Base-by-base conservation (phyloP, 64 coral and sea anemone genomes). In the Pachyseris speciosa region DNA sequence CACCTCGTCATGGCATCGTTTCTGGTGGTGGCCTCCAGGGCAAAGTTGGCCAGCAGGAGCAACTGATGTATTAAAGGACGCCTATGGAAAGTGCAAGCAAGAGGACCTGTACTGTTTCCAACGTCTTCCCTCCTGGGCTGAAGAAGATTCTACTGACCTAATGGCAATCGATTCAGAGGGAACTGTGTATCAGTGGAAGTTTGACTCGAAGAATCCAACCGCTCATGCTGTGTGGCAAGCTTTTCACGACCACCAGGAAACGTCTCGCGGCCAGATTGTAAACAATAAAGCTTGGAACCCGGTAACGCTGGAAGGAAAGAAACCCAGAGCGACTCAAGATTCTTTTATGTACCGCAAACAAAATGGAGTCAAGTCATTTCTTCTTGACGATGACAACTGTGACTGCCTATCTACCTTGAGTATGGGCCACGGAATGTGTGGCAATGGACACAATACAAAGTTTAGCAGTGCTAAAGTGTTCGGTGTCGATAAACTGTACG, bases 321-420 rank as follows among this genome's bases (percentile, higher is more conserved):
- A 71, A 3, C 91, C 91, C 20, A 93, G 87, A 55, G 34, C 30
- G 20, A 36, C 48, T 10, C 92, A 94, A 80, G 92, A 94, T 42
- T 94, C 92, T 32, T 94, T 94, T 27, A 88, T 94, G 92, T 94
- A 94, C 69, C 84, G 92, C 17, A 19, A 72, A 72, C 92, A 94
- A 42, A 94, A 94, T 71, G 76, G 67, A 2, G 92, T 94, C 6
- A 94, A 94, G 73, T 94, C 91, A 20, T 30, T 94, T 10, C 84
- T 94, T 17, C 83, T 94, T 11, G 91, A 94, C 36, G 91, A 94
- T 72, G 91, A 94, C 24, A 92, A 92, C 55, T 92, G 90, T 19
- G 90, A 92, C 42, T 92, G 90, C 48, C 84, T 86, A 16, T 94
- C 91, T 25, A 80, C 91, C 1, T 74, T 94, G 37, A 93, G 91